Conservation (phyloP, 2,888 invertebrate genomes). For the Thereva unica region DNA sequence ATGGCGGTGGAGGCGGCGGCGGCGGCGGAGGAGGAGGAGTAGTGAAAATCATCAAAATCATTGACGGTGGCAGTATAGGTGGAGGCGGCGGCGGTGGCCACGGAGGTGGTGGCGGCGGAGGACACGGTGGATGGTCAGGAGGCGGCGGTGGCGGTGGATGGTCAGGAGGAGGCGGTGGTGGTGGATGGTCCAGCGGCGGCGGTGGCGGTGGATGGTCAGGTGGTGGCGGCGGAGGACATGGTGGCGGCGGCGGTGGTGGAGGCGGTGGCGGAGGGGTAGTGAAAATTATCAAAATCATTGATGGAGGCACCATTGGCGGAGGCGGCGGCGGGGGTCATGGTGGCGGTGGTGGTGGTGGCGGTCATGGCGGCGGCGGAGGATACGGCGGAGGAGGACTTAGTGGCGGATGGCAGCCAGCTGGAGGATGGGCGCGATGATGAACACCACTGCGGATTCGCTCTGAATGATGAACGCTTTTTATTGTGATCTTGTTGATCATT, state of each 20-base stretch:
- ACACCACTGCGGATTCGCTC: not conserved
- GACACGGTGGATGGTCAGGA: conserved; percentile 4
- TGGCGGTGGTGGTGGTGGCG: conserved; percentile 13
- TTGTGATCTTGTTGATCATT: not conserved
- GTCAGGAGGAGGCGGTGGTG: not conserved
- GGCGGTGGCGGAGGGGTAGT: conserved; percentile 13
- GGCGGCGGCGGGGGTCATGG: conserved; percentile 4
- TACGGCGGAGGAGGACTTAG: not conserved
- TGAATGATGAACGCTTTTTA: not conserved
- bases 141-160: conserved; percentile 14
- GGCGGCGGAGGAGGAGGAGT: conserved; percentile 3
- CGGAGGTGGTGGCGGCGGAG: not conserved
- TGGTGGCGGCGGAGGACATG: conserved; percentile 21
- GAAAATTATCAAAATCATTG: too few relatives aligned
- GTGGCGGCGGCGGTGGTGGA: not conserved
- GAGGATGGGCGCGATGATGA: conserved; percentile 20
- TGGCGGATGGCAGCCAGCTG: conserved; percentile 28
- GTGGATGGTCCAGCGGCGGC: not conserved
- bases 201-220: not conserved
- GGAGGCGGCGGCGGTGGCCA: conserved; percentile 18
- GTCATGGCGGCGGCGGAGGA: conserved; percentile 9
- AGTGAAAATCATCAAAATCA: too few relatives aligned
- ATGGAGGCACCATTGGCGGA: not conserved
- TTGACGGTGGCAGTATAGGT: not conserved
- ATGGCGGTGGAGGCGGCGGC: not conserved